Conservation (phyloP, 64 coral and sea anemone species). For the Montipora capricornis region DNA sequence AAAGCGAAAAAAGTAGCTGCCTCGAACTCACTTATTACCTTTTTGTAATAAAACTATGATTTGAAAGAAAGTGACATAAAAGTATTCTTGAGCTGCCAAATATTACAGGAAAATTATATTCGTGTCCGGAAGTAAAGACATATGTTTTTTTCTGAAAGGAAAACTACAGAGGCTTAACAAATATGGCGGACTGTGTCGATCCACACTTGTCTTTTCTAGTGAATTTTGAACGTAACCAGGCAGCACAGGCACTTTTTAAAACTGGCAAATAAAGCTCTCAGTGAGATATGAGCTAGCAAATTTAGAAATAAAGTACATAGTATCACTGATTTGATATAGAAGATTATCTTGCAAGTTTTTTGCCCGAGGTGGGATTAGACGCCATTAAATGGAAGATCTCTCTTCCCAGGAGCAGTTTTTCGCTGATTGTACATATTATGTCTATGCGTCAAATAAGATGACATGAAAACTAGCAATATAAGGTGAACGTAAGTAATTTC, state of each 20-base stretch:
- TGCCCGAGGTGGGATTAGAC: background rate
- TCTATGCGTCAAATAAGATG: background rate
- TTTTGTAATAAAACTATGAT: background rate
- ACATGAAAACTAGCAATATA: background rate
- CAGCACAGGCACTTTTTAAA: background rate
- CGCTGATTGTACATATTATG: no score
- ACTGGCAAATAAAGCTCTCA: background rate
- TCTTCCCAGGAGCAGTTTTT: background rate
- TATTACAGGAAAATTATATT: background rate
- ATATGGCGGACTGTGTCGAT: background rate
- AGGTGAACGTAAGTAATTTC: background rate
- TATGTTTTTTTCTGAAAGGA: conserved; percentile 4
- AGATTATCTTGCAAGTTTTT: background rate
- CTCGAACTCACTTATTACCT: background rate
- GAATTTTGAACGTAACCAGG: background rate
- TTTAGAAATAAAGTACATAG: background rate
- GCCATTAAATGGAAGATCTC: background rate
- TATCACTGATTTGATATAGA: background rate
- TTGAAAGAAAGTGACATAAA: background rate
- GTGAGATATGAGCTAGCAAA: background rate
- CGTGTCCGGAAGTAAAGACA: conserved; percentile 18
- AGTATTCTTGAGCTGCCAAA: background rate
- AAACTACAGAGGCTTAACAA: background rate
- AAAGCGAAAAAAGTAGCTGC: background rate
- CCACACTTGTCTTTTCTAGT: background rate